Evolutionary conservation across 2,797 vertebrate species (phyloP).

Genomic region (Kryptolebias ocellatus): DNA sequence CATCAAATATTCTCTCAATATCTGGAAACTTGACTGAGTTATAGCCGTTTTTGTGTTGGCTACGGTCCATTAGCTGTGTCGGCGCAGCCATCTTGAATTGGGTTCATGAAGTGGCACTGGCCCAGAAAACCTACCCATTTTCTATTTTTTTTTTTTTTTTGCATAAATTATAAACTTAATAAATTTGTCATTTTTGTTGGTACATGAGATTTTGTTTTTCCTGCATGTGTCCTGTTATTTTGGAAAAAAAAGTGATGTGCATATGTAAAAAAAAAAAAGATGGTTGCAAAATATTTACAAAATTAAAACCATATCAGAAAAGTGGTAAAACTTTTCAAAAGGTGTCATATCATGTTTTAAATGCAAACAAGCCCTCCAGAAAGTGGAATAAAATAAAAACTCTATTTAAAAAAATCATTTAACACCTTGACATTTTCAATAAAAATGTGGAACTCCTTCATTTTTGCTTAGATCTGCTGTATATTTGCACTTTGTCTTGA

Average conservation of each 20-base stretch:
- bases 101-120: too few species aligned
- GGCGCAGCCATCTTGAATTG: too few species aligned
- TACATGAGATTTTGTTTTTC: too few species aligned
- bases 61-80: too few species aligned
- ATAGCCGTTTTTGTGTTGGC: too few species aligned
- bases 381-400: neutral
- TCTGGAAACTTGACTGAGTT: too few species aligned
- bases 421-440: neutral
- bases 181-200: too few species aligned
- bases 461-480: neutral
- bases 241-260: neutral
- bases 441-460: neutral
- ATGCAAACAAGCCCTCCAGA: neutral
- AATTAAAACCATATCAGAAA: neutral
- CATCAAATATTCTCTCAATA: too few species aligned
- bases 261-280: neutral
- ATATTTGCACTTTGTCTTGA: neutral
- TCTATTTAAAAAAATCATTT: neutral
- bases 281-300: neutral
- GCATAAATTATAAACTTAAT: too few species aligned
- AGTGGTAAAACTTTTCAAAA: neutral
- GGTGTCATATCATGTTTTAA: neutral
- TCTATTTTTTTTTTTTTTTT: too few species aligned
- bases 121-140: too few species aligned
- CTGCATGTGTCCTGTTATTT: neutral